Evolutionary conservation across 1,140 invertebrate species (phyloP), one percentile per base, ranked within the genome.

Genomic region (Nixonia krombeini): DNA sequence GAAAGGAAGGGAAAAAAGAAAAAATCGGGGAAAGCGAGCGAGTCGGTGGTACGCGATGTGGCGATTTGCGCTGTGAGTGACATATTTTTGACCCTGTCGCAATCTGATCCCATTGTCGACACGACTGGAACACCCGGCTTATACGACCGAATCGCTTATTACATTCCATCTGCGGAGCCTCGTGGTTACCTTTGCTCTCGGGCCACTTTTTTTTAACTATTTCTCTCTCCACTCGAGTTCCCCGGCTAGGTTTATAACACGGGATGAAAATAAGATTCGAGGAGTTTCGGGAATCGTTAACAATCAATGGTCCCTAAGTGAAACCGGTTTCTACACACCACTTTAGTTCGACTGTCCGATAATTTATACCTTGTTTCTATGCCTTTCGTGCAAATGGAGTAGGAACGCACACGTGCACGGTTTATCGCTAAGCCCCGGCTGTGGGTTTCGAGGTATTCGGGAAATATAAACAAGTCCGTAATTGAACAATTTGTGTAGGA

Each of bases 101-200:
- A 65, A 74, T 73, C 64, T 55, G 46, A 77, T 73, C 66, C 65
- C 63, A 49, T 74, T 58, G 64, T 68, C 62, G 53, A 51, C 72
- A 69, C 66, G 66, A 70, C 51, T 46, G 33, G 28, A 49, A 58
- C 49, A 65, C 35, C 58, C 65, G 25, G 61, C 23, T 28, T 46
- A 51, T 42, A 23, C 29, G 37, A 12, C 42, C 46, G 57, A 52
- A 57, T 64, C 29, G 35, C 53, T 25, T 35, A 64, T n/a, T 47
- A 31, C 52, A 57, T 64, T 47, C 46, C 42, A 42, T 42, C 35
- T 21, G 31, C 16, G 12, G 10, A 3, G 15, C 10, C 15, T 10
- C 25, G 41, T n/a, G n/a, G n/a, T n/a, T n/a, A n/a, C n/a, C n/a
- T n/a, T n/a, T n/a, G n/a, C n/a, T n/a, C n/a, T n/a, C n/a, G n/a